Evolutionary conservation across 2,888 invertebrate species (phyloP).

Genomic region (Shargacucullia verbasci): DNA sequence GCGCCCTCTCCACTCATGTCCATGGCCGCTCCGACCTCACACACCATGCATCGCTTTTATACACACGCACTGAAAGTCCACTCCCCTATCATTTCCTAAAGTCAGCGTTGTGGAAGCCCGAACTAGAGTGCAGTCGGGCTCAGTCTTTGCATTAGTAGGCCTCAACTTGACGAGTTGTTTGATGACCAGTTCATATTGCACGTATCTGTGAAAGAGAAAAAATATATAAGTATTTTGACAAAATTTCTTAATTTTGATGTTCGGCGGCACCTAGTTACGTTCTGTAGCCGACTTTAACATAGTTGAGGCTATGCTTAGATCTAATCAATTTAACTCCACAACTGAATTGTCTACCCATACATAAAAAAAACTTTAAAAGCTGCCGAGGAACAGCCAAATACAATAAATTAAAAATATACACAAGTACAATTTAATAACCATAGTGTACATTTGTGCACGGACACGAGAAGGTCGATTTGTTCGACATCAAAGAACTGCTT

Average conservation of each 20-base stretch:
- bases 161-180: slow-evolving; percentile 57
- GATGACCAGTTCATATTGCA: slow-evolving; percentile 70
- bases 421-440: slow-evolving; percentile 14
- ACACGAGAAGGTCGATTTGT: slow-evolving; percentile 56
- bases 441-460: slow-evolving; percentile 30
- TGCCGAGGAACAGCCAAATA: slow-evolving; percentile 1
- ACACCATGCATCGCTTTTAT: slow-evolving; percentile 88
- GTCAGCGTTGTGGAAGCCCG: slow-evolving; percentile 63
- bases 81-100: slow-evolving; percentile 82
- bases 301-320: too few relatives aligned
- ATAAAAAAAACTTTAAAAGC: slow-evolving; percentile 1
- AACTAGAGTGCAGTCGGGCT: slow-evolving; percentile 63
- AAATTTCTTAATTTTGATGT: too few relatives aligned
- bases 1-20: slow-evolving; percentile 86
- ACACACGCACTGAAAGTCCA: slow-evolving; percentile 84
- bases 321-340: too few relatives aligned
- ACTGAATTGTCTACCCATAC: too few relatives aligned
- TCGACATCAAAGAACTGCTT: slow-evolving; percentile 69
- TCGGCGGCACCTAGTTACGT: too few relatives aligned
- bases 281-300: too few relatives aligned
- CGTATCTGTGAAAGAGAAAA: slow-evolving; percentile 74
- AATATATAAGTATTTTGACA: slow-evolving; percentile 8
- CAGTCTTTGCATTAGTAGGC: slow-evolving; percentile 68
- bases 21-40: slow-evolving; percentile 85
- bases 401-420: not conserved